Base-by-base conservation (phyloP, 1,140 invertebrate species). In the Tetragnatha versicolor region DNA sequence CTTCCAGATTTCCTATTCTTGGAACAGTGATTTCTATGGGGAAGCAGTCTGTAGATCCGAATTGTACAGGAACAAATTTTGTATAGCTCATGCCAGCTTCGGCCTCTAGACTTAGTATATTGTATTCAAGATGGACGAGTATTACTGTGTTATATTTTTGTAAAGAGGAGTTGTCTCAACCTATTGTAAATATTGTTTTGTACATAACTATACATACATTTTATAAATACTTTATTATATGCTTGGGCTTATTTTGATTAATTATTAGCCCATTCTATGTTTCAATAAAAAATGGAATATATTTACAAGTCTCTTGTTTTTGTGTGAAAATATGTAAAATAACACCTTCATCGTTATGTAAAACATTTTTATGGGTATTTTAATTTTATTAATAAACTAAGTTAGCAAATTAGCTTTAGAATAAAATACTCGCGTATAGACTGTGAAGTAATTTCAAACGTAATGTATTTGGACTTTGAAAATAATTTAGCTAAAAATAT, bases 181-280 rank as follows among this genome's bases (percentile, higher is more conserved):
- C 22, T 9, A 20, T 7, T 72, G 69, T 72, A 72, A 72, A 72
- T 72, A 72, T 14, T 37, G 35, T 72, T 72, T 72, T 72, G 69
- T 72, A 72, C 20, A 72, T 58, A 72, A 10, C 27, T 69, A 49
- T 72, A 72, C 37, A 72, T 31, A 63, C 60, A 31, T 69, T 69
- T 66, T 47, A 39, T 39, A 39, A 66, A 49, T 39, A 42, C 20
- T 51, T 20, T 51, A 9, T 66, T 47, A 63, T 66, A 66, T 66
- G 12, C 7, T 29, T 47, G 63, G 39, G 39, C n/a, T 35, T 22
- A 17, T 20, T 27, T 42, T 66, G 42, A 27, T 66, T 66, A 20
- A 66, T 66, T 39, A 33, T n/a, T 42, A 25, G 60, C 60, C 60
- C 60, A 22, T 31, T 63, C 42, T 47, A 66, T 66, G 39, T 39